Percentiles rank a stretch among this genome's conserved stretches.
Evolutionary conservation across 2,888 invertebrate species (phyloP).

Genomic region (Sinotaia quadrata): DNA sequence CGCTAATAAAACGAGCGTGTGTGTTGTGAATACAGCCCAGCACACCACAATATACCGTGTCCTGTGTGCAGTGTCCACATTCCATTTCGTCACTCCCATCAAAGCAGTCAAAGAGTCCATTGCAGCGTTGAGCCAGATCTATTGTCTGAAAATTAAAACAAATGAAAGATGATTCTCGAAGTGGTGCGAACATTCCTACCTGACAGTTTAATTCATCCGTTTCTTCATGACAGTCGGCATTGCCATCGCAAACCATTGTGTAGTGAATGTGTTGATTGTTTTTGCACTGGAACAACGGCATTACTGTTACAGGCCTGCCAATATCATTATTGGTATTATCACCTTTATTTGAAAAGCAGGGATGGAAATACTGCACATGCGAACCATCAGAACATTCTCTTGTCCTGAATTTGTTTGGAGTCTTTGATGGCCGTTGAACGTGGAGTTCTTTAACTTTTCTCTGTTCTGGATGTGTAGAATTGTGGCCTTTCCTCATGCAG

Average conservation of each 20-base stretch:
- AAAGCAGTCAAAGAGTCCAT: conserved; percentile 48
- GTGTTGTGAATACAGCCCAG: background rate
- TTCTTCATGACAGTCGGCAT: conserved; percentile 25
- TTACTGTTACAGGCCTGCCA: no score
- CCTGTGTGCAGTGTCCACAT: conserved; percentile 13
- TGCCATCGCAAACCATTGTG: conserved; percentile 29
- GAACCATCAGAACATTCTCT: background rate
- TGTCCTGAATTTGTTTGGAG: background rate
- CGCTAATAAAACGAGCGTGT: background rate
- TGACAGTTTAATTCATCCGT: conserved; percentile 10
- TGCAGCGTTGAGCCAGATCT: no score
- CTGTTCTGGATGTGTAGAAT: background rate
- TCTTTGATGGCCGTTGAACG: background rate
- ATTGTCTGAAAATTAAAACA: no score
- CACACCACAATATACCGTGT: conserved; percentile 1
- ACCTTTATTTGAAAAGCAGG: background rate
- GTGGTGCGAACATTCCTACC: background rate
- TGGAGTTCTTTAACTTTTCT: background rate
- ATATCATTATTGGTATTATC: no score
- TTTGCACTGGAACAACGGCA: conserved; percentile 16
- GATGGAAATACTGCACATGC: background rate
- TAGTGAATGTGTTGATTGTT: conserved; percentile 20
- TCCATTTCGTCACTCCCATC: conserved; percentile 55
- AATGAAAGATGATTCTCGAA: no score
- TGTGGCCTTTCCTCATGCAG: background rate